A percentile compares a stretch with the other conserved stretches of the same genome.
Evolutionary conservation across 1,140 invertebrate species (phyloP).

Genomic region (Stegodyphus dumicola): DNA sequence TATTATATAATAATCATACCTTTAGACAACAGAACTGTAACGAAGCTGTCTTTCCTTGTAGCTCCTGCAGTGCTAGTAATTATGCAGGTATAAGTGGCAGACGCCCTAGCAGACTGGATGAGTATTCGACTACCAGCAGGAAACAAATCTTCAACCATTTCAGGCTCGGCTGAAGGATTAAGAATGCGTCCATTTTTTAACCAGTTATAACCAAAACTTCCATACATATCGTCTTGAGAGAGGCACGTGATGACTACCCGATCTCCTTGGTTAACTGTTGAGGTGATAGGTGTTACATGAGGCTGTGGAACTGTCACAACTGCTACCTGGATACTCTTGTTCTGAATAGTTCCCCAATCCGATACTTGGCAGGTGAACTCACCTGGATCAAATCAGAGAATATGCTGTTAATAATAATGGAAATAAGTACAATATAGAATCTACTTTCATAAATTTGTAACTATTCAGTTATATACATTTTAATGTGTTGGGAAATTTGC

Average conservation of each 20-base stretch:
- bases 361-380: slow-evolving; percentile 62
- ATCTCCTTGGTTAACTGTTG: slow-evolving; percentile 54
- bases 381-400: slow-evolving; percentile 24
- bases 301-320: slow-evolving; percentile 45
- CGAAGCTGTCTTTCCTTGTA: slow-evolving; percentile 23
- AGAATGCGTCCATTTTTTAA: slow-evolving; percentile 62
- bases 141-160: slow-evolving; percentile 63
- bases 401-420: too few species aligned
- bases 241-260: slow-evolving; percentile 61
- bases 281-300: slow-evolving; percentile 48
- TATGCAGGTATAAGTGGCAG: slow-evolving; percentile 62
- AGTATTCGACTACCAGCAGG: slow-evolving; percentile 61
- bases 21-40: slow-evolving; percentile 58
- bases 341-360: slow-evolving; percentile 59
- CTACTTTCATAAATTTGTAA: too few species aligned
- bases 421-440: too few species aligned
- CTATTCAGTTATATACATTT: too few species aligned
- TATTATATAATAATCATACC: background rate
- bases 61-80: slow-evolving; percentile 54
- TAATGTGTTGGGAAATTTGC: too few species aligned
- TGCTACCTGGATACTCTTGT: slow-evolving; percentile 20
- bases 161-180: slow-evolving; percentile 54
- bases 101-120: slow-evolving; percentile 39
- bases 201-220: slow-evolving; percentile 63
- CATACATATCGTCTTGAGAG: slow-evolving; percentile 41